A percentile compares a stretch with the other conserved stretches of the same genome.
Evolutionary conservation across 2,113 vertebrate genomes (phyloP).

Genomic region (Archilochus colubris): DNA sequence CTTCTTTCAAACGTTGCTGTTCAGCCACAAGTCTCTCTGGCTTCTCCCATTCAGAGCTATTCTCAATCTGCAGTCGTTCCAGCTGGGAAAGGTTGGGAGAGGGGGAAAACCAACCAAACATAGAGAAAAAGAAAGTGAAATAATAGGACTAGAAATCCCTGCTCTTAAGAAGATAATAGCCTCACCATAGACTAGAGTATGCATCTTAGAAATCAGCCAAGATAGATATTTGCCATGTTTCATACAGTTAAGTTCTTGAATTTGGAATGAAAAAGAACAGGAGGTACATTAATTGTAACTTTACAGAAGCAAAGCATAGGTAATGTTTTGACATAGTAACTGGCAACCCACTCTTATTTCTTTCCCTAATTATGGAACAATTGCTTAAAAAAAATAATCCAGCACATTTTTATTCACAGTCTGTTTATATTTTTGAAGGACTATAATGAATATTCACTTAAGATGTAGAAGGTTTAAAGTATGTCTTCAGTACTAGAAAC

Average conservation of each 20-base stretch:
- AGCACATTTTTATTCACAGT: background rate
- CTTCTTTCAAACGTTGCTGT: constrained; percentile 58
- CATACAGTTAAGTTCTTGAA: background rate
- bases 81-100: background rate
- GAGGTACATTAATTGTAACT: background rate
- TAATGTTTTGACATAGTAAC: background rate
- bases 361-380: background rate
- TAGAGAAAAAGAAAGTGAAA: background rate
- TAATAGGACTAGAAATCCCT: background rate
- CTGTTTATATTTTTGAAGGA: background rate
- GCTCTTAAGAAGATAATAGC: background rate
- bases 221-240: background rate
- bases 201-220: background rate
- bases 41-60: constrained; percentile 20
- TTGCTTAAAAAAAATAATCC: background rate
- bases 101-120: background rate
- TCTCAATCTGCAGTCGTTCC: constrained; percentile 42
- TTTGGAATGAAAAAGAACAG: background rate
- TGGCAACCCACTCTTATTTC: background rate
- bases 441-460: background rate
- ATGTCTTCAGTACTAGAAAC: background rate
- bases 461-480: background rate
- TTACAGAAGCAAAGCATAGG: background rate
- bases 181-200: background rate
- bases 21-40: constrained; percentile 17